These are phyloP conservation scores for Oreochromis mossambicus DNA, from an alignment of 2,797 vertebrate species.

Conservation along the genomic window DNA sequence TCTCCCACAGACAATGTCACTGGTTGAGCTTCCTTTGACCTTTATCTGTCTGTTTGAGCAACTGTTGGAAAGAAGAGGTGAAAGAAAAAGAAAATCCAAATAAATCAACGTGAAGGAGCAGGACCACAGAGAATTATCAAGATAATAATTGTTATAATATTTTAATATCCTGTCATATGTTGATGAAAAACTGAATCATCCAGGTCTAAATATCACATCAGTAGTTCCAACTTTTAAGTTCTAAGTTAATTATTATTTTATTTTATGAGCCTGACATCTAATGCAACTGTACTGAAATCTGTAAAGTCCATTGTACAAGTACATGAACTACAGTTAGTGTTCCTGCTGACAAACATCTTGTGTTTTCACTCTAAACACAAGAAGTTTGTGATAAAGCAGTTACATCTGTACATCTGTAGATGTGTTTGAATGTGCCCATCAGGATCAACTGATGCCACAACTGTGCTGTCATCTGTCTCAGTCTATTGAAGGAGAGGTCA, in stretches of 20 bases:
- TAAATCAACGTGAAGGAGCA: accelerated
- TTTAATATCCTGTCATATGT: background rate
- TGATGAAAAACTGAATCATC: background rate
- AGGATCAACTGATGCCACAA: too few relatives aligned
- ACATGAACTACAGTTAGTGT: too few relatives aligned
- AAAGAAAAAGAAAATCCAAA: background rate
- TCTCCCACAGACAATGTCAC: background rate
- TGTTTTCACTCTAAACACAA: too few relatives aligned
- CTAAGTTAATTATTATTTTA: background rate
- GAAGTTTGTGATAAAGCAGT: too few relatives aligned
- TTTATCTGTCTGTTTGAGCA: background rate
- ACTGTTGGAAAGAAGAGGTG: background rate
- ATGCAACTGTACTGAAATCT: too few relatives aligned
- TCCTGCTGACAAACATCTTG: too few relatives aligned
- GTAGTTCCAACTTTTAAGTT: accelerated
- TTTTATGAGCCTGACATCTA: background rate
- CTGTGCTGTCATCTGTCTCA: too few relatives aligned
- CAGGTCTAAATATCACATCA: accelerated
- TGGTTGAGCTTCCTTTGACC: background rate
- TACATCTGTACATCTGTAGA: too few relatives aligned
- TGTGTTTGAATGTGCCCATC: too few relatives aligned
- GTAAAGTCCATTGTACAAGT: too few relatives aligned
- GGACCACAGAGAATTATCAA: background rate
- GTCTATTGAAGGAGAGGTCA: too few relatives aligned
- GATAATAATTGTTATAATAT: background rate